Percentiles rank a stretch among this genome's conserved stretches.
Conservation (phyloP, 2,888 invertebrate species). For the Melanostoma mellinum region DNA sequence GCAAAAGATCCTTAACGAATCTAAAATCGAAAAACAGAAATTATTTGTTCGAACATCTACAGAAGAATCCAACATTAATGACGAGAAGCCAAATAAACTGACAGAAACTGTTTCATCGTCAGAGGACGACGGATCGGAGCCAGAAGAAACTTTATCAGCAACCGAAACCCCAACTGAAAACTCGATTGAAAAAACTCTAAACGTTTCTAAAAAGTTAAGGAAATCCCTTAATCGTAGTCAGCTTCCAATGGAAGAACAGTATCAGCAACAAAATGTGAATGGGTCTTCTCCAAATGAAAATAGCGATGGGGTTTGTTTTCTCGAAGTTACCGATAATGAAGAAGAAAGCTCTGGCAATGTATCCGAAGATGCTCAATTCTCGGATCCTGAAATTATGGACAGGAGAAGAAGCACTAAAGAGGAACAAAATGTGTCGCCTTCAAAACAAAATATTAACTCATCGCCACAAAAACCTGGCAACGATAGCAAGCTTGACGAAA, state of each 20-base stretch:
- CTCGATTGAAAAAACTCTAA: neutral
- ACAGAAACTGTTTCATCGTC: conserved; percentile 21
- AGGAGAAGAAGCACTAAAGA: conserved; percentile 31
- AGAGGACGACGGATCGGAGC: conserved; percentile 7
- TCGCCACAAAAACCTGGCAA: conserved; percentile 33
- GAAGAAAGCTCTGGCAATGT: conserved; percentile 9
- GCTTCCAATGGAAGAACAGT: neutral
- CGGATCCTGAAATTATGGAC: conserved; percentile 34
- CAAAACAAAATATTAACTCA: conserved; percentile 1
- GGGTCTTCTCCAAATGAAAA: conserved; percentile 4
- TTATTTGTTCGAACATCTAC: conserved; percentile 19
- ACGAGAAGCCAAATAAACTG: conserved; percentile 2
- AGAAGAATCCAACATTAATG: conserved; percentile 2
- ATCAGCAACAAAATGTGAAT: too few species aligned
- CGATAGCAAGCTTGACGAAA: conserved; percentile 52
- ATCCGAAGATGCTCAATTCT: conserved; percentile 31
- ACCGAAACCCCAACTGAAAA: conserved; percentile 4
- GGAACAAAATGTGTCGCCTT: neutral
- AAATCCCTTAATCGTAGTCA: conserved; percentile 15
- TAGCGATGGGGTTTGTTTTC: neutral
- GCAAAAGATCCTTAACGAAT: neutral
- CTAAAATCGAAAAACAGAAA: neutral
- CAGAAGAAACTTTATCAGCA: conserved; percentile 24
- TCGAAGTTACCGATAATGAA: conserved; percentile 12
- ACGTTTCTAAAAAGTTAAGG: neutral